Conservation (phyloP, 2,113 vertebrate genomes). For the Microtus oregoni region DNA sequence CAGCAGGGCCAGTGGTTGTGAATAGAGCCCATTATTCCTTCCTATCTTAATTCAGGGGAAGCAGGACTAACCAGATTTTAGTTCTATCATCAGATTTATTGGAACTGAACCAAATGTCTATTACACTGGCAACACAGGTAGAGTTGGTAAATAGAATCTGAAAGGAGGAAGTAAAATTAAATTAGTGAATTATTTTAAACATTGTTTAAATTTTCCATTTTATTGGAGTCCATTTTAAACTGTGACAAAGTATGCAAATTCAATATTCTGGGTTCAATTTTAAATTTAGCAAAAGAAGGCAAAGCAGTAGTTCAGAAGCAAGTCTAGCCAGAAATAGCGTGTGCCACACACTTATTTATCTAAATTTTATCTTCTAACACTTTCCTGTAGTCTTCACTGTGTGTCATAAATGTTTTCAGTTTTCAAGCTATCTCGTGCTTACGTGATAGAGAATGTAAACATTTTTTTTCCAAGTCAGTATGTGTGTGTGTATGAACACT, state of each 20-base stretch:
- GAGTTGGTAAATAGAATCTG: background rate
- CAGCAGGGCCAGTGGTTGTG: slow-evolving; percentile 32
- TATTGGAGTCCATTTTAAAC: slow-evolving; percentile 60
- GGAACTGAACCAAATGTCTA: slow-evolving; percentile 32
- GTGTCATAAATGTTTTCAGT: background rate
- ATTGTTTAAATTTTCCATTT: slow-evolving; percentile 57
- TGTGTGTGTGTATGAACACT: background rate
- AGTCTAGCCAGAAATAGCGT: slow-evolving; percentile 9
- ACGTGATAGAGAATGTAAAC: background rate
- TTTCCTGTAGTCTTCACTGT: background rate
- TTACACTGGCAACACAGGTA: background rate
- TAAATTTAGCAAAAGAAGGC: background rate
- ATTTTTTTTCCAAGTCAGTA: background rate
- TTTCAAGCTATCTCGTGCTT: background rate
- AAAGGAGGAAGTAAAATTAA: background rate
- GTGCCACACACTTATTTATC: background rate
- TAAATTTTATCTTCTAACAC: background rate
- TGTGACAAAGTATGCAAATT: slow-evolving; percentile 52
- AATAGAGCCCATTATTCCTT: slow-evolving; percentile 62
- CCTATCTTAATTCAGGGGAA: slow-evolving; percentile 60
- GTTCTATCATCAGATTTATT: slow-evolving; percentile 48
- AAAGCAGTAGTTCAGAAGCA: slow-evolving; percentile 31
- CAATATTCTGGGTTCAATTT: slow-evolving; percentile 49
- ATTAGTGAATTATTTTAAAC: slow-evolving; percentile 25
- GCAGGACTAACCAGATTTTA: slow-evolving; percentile 64